Evolutionary conservation across 1,140 invertebrate genomes (phyloP), one percentile per base, ranked within the genome.

Genomic region (Leptinotarsa texana): DNA sequence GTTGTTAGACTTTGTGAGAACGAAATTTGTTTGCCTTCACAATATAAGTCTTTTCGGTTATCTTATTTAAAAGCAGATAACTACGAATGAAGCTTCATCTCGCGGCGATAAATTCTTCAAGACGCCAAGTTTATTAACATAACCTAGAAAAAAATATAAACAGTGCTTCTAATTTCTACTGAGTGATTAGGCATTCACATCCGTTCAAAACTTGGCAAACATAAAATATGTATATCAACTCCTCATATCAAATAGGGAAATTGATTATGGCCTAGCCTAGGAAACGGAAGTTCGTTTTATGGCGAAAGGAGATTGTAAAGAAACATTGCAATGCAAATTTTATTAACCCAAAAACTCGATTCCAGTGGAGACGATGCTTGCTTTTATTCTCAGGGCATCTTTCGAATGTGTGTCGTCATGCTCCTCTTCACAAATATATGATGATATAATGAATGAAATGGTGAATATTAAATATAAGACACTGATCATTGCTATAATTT

Each of bases 141-240:
- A 57, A 57, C 51, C 51, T 57, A 57, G n/a, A 57, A 57, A 57
- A 57, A 57, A 57, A 57, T 57, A 18, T 57, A 57, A 57, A 57
- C 51, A 17, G 15, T 17, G 15, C 51, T 57, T 57, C n/a, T 57
- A 18, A 57, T 57, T 57, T 42, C 33, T 42, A 57, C 51, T 57
- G 51, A 18, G 15, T 57, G 51, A 57, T 57, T 57, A 57, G n/a
- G 51, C 51, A 57, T 57, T 42, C 4, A 57, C 51, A 57, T 57
- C 51, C 51, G 51, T 57, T 57, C 17, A 57, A 15, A 57, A 57
- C n/a, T 18, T 17, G 3, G 17, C 15, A 57, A 15, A 57, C 33
- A 42, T 42, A 42, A 42, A 42, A 42, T 42, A 42, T 42, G 33
- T 42, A 42, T 42, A 42, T 42, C 33, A 42, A 42, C 33, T 42